Evolutionary conservation across 2,888 invertebrate genomes (phyloP).

Genomic region (Malthinus flaveolus): DNA sequence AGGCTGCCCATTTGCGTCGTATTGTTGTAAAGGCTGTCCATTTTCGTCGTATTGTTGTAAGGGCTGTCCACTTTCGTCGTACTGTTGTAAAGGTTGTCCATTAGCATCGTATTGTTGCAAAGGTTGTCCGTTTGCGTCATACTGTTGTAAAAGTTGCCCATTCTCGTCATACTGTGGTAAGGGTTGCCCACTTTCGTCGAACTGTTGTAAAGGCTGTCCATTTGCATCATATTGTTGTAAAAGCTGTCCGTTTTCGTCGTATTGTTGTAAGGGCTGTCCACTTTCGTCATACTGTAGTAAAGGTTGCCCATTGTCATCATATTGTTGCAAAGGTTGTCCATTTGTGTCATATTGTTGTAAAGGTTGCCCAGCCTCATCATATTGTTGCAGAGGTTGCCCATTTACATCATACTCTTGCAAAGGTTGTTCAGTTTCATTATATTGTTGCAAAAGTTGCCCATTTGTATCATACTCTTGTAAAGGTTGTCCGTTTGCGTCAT

Average conservation of each 20-base stretch:
- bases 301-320: conserved; percentile 37
- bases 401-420: conserved; percentile 13
- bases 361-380: conserved; percentile 23
- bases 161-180: conserved; percentile 13
- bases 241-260: conserved; percentile 26
- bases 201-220: conserved; percentile 16
- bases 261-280: conserved; percentile 25
- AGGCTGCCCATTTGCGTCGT: conserved; percentile 24
- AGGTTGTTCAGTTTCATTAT: conserved; percentile 26
- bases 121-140: conserved; percentile 11
- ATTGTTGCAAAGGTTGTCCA: conserved; percentile 31
- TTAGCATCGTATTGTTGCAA: conserved; percentile 27
- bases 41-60: conserved; percentile 34
- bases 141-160: conserved; percentile 24
- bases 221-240: conserved; percentile 13
- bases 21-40: conserved; percentile 27
- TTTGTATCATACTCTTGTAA: conserved; percentile 31
- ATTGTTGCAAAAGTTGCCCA: conserved; percentile 21
- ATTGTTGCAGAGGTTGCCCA: conserved; percentile 13
- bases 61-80: conserved; percentile 25
- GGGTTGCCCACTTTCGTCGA: conserved; percentile 16
- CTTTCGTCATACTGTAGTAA: conserved; percentile 33
- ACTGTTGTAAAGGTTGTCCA: conserved; percentile 18
- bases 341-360: conserved; percentile 34
- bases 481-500: conserved; percentile 21